These are phyloP conservation scores for Drosophila serrata DNA, from an alignment of 1,140 invertebrate genomes.

Conservation along the genomic window DNA sequence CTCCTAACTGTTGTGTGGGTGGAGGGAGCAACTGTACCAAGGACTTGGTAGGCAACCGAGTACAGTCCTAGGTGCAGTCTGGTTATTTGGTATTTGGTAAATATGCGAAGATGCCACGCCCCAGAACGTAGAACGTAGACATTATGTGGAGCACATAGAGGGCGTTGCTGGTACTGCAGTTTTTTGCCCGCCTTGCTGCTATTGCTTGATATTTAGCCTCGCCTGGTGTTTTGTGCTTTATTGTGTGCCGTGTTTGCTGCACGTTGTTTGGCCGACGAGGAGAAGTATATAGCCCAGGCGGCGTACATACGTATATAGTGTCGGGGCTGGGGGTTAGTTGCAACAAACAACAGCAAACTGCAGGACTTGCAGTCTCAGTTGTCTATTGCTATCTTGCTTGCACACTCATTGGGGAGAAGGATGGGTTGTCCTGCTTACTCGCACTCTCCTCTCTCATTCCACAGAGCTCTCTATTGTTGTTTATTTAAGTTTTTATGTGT, in stretches of 20 bases:
- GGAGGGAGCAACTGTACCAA: constrained; percentile 33
- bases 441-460: constrained; percentile 2
- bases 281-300: constrained; percentile 25
- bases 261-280: constrained; percentile 77
- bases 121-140: constrained; percentile 19
- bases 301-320: constrained; percentile 30
- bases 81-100: constrained; percentile 66
- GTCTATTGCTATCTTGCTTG: constrained; percentile 10
- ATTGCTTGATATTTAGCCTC: constrained; percentile 79
- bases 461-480: constrained; percentile 72
- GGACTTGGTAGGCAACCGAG: constrained; percentile 8
- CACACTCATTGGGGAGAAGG: constrained; percentile 26
- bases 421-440: constrained; percentile 12
- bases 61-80: constrained; percentile 17
- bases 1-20: constrained; percentile 9
- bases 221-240: constrained; percentile 74
- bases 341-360: constrained; percentile 82
- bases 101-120: constrained; percentile 63
- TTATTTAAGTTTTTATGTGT: constrained; percentile 84
- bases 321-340: constrained; percentile 71
- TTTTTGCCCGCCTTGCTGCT: constrained; percentile 67
- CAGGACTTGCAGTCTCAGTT: constrained; percentile 51
- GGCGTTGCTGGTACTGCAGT: constrained; percentile 70
- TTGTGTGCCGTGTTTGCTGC: constrained; percentile 72
- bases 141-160: constrained; percentile 32